phyloP scores from a whole-genome alignment of 2,888 invertebrate species.

The Hyppa rectilinea region DNA sequence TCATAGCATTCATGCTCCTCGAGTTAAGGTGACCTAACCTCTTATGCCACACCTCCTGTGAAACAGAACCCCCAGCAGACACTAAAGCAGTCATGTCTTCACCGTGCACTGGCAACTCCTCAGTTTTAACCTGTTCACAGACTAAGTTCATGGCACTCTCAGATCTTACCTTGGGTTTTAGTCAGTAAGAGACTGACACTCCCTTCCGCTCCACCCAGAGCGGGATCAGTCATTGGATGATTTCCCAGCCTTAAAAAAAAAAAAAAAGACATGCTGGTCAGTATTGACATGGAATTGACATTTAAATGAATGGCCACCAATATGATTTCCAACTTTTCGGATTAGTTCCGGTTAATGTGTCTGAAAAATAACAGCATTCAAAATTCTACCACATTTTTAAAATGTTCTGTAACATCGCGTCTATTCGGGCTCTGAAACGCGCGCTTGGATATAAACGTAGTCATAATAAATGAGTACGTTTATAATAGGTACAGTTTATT shows the following conservation, averaged over 20 bases:
- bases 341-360: no score
- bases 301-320: not conserved
- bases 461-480: no score
- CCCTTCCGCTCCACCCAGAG: no score
- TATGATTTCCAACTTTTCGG: not conserved
- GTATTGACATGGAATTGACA: no score
- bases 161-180: conserved; percentile 2
- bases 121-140: not conserved
- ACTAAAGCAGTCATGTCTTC: not conserved
- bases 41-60: conserved; percentile 1
- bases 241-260: no score
- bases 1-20: no score
- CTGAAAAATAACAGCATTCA: not conserved
- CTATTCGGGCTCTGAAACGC: not conserved
- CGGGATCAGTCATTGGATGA: no score
- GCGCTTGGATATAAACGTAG: not conserved
- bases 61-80: not conserved
- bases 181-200: no score
- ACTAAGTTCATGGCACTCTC: conserved; percentile 2
- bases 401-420: no score
- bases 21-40: no score
- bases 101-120: not conserved
- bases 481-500: conserved; percentile 1
- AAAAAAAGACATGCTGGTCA: no score
- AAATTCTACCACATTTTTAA: not conserved